phyloP scores from a whole-genome alignment of 2,888 invertebrate species.

The Ommatoiulus sabulosus region DNA sequence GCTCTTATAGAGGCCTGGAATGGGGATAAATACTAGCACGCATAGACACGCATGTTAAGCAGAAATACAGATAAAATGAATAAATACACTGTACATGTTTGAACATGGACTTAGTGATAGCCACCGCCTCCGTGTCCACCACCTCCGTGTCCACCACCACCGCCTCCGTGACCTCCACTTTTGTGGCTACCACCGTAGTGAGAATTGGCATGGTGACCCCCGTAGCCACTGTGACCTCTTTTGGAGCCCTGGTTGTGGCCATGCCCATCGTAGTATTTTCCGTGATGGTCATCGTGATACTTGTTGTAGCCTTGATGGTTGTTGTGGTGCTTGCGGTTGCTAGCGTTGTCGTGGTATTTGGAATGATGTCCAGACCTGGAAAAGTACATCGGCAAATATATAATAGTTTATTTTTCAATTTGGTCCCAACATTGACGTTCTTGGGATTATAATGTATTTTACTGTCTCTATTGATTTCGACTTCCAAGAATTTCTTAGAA shows the following conservation, averaged over 20 bases:
- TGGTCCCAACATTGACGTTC: no score
- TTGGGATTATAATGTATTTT: no score
- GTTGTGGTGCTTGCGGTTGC: constrained; percentile 59
- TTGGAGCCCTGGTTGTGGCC: constrained; percentile 55
- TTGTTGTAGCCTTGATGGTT: constrained; percentile 58
- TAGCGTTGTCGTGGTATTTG: constrained; percentile 67
- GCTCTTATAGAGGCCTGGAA: neutral
- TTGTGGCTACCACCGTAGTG: constrained; percentile 53
- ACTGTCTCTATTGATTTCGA: no score
- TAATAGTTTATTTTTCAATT: no score
- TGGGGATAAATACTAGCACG: neutral
- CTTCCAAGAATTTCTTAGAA: no score
- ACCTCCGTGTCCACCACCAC: constrained; percentile 49
- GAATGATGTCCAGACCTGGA: constrained; percentile 68
- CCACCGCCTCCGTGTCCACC: constrained; percentile 54
- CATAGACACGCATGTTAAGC: neutral
- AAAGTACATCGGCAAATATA: neutral
- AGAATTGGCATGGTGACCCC: constrained; percentile 58
- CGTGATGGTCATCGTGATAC: constrained; percentile 59
- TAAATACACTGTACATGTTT: constrained; percentile 46
- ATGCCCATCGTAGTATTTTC: constrained; percentile 57
- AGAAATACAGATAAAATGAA: neutral
- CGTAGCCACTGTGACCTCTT: constrained; percentile 56
- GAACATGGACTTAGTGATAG: constrained; percentile 5
- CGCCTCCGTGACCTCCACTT: constrained; percentile 49